Percentiles rank a stretch among this genome's conserved stretches.
Evolutionary conservation across 1,140 invertebrate species (phyloP).

Genomic region (Bombus huntii): DNA sequence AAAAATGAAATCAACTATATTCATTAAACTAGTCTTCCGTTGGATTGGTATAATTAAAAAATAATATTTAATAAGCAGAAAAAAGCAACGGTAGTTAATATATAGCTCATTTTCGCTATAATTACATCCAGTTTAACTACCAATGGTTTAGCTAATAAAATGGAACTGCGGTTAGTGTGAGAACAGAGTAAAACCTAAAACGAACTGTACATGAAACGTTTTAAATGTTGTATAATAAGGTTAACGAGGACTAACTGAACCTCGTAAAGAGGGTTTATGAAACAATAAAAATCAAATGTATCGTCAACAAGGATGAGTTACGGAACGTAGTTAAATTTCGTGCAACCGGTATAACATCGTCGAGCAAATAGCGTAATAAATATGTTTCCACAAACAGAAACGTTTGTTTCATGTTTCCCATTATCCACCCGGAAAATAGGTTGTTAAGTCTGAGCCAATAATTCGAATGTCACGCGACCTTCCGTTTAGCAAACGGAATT

Average conservation of each 20-base stretch:
- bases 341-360: neutral
- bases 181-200: neutral
- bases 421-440: conserved; percentile 4
- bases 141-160: neutral
- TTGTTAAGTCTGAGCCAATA: conserved; percentile 29
- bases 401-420: neutral
- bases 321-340: neutral
- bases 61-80: neutral
- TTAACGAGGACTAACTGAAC: neutral
- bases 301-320: neutral
- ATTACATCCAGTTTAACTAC: neutral
- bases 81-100: too few relatives aligned
- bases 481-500: conserved; percentile 59
- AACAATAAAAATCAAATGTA: neutral
- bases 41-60: neutral
- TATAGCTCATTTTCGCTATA: neutral
- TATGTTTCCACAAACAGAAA: neutral
- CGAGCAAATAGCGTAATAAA: neutral
- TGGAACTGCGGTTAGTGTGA: too few relatives aligned
- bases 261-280: neutral
- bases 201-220: neutral
- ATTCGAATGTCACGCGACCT: conserved; percentile 48
- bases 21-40: too few relatives aligned
- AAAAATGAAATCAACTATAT: too few relatives aligned
- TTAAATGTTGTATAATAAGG: neutral